Conservation (phyloP, 2,888 invertebrate species). For the Eristalis arbustorum region DNA sequence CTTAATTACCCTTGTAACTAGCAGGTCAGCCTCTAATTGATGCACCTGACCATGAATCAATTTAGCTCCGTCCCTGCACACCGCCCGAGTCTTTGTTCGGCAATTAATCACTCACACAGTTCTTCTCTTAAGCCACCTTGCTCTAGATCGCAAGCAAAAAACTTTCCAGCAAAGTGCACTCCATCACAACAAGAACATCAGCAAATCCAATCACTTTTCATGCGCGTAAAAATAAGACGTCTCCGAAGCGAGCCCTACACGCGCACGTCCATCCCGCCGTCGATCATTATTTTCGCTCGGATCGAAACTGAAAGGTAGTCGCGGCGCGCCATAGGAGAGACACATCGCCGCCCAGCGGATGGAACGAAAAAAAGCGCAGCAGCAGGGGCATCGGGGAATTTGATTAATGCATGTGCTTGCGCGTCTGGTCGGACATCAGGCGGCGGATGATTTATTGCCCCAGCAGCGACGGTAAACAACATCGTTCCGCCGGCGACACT, state of each 20-base stretch:
- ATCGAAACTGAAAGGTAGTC: conserved; percentile 51
- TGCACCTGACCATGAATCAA: conserved; percentile 25
- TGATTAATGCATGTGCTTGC: conserved; percentile 68
- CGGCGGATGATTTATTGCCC: conserved; percentile 66
- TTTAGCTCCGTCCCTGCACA: not conserved
- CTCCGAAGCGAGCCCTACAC: not conserved
- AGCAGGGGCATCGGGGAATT: conserved; percentile 31
- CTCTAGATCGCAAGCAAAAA: not conserved
- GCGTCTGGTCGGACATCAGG: conserved; percentile 71
- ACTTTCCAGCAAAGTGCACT: not conserved
- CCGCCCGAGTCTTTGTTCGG: conserved; percentile 1
- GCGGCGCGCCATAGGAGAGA: conserved; percentile 1
- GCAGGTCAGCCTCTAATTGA: conserved; percentile 16
- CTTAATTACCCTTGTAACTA: not conserved
- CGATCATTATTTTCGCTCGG: conserved; percentile 64
- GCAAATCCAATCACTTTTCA: not conserved
- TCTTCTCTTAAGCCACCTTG: conserved; percentile 19
- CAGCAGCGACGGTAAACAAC: conserved; percentile 58
- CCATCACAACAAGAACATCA: not conserved
- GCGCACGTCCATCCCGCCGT: conserved; percentile 41
- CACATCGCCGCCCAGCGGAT: conserved; percentile 3
- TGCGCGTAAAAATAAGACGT: not conserved
- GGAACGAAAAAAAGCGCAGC: conserved; percentile 13
- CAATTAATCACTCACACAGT: conserved; percentile 54
- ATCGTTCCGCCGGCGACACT: conserved; percentile 41